Conservation (phyloP, 1,140 invertebrate genomes). For the Periplaneta americana region DNA sequence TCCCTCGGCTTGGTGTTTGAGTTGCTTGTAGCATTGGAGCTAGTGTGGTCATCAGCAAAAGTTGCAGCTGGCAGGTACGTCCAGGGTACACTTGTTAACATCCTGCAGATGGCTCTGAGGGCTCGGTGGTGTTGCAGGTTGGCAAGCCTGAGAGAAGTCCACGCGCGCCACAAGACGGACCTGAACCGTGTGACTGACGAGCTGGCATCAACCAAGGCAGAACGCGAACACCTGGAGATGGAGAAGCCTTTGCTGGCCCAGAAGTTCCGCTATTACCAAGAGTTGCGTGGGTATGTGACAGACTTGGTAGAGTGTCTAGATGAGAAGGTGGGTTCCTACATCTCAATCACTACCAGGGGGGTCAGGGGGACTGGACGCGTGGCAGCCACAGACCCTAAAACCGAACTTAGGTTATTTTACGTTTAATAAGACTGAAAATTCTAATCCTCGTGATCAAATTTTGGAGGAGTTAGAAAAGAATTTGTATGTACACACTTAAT, state of each 20-base stretch:
- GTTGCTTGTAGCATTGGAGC: too few relatives aligned
- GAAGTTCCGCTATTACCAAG: slow-evolving; percentile 90
- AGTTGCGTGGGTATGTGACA: slow-evolving; percentile 90
- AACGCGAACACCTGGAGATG: slow-evolving; percentile 52
- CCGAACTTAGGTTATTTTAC: too few relatives aligned
- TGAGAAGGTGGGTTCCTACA: slow-evolving; percentile 65
- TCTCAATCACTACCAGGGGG: background rate
- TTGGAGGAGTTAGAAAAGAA: too few relatives aligned
- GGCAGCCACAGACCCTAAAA: background rate
- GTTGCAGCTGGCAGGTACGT: background rate
- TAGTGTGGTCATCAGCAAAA: too few relatives aligned
- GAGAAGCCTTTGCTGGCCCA: slow-evolving; percentile 62
- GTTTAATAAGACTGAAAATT: too few relatives aligned
- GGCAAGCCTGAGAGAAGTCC: slow-evolving; percentile 49
- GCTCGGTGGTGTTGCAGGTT: slow-evolving; percentile 39
- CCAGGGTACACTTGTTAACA: background rate
- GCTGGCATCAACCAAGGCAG: slow-evolving; percentile 51
- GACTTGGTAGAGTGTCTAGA: slow-evolving; percentile 96
- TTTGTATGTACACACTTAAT: too few relatives aligned
- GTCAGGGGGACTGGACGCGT: background rate
- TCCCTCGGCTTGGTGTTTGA: too few relatives aligned
- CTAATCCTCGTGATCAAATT: too few relatives aligned
- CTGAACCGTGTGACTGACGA: slow-evolving; percentile 49
- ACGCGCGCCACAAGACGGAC: slow-evolving; percentile 47
- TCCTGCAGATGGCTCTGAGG: background rate